Evolutionary conservation across 2,797 vertebrate genomes (phyloP).

Genomic region (Coreius guichenoti): DNA sequence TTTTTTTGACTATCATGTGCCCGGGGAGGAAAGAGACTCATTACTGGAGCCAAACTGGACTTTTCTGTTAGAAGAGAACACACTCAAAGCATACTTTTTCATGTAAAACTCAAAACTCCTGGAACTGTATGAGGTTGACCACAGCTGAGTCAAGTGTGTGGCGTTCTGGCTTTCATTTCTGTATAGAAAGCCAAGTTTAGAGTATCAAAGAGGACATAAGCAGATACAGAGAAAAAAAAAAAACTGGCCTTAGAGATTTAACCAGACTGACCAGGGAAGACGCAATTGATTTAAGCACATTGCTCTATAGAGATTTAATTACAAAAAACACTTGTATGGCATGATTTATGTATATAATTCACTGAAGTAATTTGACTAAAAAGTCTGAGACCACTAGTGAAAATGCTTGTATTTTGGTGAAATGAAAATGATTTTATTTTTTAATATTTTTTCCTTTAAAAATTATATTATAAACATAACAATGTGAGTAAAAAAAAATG

Average conservation of each 20-base stretch:
- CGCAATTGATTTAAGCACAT: conserved; percentile 2
- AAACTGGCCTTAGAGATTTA: conserved; percentile 4
- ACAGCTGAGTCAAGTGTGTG: conserved; percentile 17
- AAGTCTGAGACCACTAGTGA: not conserved
- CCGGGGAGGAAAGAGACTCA: conserved; percentile 46
- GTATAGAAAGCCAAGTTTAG: conserved; percentile 30
- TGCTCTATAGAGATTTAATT: not conserved
- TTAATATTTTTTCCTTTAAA: not conserved
- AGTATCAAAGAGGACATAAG: conserved; percentile 28
- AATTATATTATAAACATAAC: not conserved
- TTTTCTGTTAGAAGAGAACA: conserved; percentile 1
- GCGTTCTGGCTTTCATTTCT: conserved; percentile 20
- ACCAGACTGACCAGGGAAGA: conserved; percentile 20
- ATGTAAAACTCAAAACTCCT: conserved; percentile 23
- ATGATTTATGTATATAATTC: not conserved
- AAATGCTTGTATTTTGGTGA: conserved; percentile 2
- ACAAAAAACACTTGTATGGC: not conserved
- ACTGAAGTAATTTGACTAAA: conserved; percentile 14
- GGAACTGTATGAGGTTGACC: not conserved
- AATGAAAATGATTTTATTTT: not conserved
- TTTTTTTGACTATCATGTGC: conserved; percentile 29
- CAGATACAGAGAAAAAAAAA: not conserved
- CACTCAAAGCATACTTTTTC: conserved; percentile 18
- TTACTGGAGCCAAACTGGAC: conserved; percentile 40
- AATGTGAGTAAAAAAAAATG: not conserved